These are phyloP conservation scores for Chelmon rostratus DNA, from an alignment of 2,797 vertebrate genomes.

Conservation along the genomic window DNA sequence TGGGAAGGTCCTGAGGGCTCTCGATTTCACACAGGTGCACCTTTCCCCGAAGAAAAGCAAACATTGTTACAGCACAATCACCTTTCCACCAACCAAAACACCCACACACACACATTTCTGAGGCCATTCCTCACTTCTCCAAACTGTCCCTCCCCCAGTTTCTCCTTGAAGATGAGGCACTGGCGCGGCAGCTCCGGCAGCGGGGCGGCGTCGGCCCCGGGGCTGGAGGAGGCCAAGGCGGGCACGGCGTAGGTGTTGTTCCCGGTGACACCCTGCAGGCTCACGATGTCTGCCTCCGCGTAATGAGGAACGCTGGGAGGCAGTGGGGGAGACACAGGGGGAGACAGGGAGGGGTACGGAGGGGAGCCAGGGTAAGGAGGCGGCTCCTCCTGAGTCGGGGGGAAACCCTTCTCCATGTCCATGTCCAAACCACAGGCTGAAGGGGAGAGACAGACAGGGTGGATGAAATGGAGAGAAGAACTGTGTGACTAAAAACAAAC, in stretches of 20 bases:
- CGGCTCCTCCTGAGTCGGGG: constrained; percentile 85
- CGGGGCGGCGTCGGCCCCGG: constrained; percentile 83
- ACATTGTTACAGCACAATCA: constrained; percentile 17
- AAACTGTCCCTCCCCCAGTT: constrained; percentile 96
- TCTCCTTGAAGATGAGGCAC: constrained; percentile 93
- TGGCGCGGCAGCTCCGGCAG: constrained; percentile 91
- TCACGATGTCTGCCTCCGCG: constrained; percentile 95
- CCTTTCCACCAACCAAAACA: not conserved
- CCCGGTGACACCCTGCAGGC: constrained; percentile 94
- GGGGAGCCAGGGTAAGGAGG: constrained; percentile 87
- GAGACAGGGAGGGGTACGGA: constrained; percentile 84
- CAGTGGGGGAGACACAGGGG: constrained; percentile 79
- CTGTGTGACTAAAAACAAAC: constrained; percentile 12
- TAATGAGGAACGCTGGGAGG: constrained; percentile 93
- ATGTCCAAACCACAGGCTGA: constrained; percentile 88
- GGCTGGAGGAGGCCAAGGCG: constrained; percentile 85
- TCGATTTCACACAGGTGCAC: constrained; percentile 96
- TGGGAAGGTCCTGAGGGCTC: constrained; percentile 91
- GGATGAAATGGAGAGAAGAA: constrained; percentile 39
- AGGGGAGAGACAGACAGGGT: constrained; percentile 44
- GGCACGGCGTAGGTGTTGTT: constrained; percentile 95
- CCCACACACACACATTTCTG: not conserved
- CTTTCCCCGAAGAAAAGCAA: constrained; percentile 72
- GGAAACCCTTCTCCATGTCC: constrained; percentile 86
- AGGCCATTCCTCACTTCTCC: constrained; percentile 88